phyloP scores from a whole-genome alignment of 2,797 vertebrate species.

The Phylloscopus collybita region DNA sequence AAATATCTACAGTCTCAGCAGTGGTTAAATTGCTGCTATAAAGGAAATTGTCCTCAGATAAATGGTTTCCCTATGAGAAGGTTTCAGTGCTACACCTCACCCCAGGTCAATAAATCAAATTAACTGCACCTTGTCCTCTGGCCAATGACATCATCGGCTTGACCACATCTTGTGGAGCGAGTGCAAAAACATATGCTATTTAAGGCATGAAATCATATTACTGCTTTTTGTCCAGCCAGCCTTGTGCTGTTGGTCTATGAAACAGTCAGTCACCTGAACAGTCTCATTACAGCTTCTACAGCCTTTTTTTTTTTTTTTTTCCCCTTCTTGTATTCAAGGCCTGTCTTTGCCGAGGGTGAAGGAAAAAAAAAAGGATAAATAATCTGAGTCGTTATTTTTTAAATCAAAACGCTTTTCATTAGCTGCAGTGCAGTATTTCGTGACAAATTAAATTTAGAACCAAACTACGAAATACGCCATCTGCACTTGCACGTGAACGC shows the following conservation, averaged over 20 bases:
- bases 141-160: constrained; percentile 80
- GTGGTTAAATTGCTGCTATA: constrained; percentile 81
- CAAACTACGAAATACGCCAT: background rate
- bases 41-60: constrained; percentile 81
- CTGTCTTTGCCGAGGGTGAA: constrained; percentile 23
- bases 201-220: constrained; percentile 76
- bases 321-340: constrained; percentile 6
- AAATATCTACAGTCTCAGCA: constrained; percentile 75
- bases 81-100: constrained; percentile 78
- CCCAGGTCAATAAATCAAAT: constrained; percentile 83
- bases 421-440: constrained; percentile 37
- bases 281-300: constrained; percentile 39
- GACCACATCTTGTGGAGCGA: constrained; percentile 76
- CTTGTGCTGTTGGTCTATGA: constrained; percentile 55
- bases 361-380: constrained; percentile 29
- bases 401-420: constrained; percentile 61
- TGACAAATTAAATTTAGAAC: constrained; percentile 61
- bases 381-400: constrained; percentile 13
- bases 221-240: constrained; percentile 68
- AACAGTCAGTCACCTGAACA: constrained; percentile 67
- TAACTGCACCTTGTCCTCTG: constrained; percentile 82
- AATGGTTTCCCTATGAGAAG: constrained; percentile 81
- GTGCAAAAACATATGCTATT: constrained; percentile 77
- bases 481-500: constrained; percentile 6
- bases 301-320: constrained; percentile 8